Evolutionary conservation across 2,113 vertebrate species (phyloP), one percentile per base, ranked within the genome.

Genomic region (Euleptes europaea): DNA sequence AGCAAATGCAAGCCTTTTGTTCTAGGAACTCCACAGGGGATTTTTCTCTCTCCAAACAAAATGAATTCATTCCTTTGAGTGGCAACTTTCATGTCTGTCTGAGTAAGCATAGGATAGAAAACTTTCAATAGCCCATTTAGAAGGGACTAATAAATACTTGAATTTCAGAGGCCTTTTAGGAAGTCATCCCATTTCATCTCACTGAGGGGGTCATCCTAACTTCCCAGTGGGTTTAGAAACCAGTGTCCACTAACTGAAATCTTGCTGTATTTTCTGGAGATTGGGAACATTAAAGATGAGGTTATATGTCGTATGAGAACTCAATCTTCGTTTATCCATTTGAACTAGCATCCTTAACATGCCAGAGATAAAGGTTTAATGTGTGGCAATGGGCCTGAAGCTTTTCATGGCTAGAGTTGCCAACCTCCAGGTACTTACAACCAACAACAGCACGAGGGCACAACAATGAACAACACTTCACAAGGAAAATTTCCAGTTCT

Each of bases 21-120:
- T 91, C 79, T 31, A 86, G 89, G n/a, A 91, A 84, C 86, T 91
- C 33, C 42, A 85, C 49, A 90, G 83, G 63, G 10, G 5, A 21
- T 19, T 1, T 12, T 40, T 65, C 86, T 10, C 69, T 69, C 6
- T 67, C 7, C 73, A 78, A 87, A n/a, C 0, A 1, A 82, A 94
- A 83, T 42, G 4, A 33, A 66, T 1, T 72, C 77, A 40, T 80
- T 11, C 42, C 77, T 80, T 80, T 85, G 40, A 80, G 69, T 21
- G 63, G 40, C 54, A 40, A 76, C n/a, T 86, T 84, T 78, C 51
- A 69, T 80, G 3, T 42, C 40, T 76, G 1, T 71, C 40, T 13
- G 0, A 82, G 2, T n/a, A 82, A 88, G 84, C 4, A 73, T 42
- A 80, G 83, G 73, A 75, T 83, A 3, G 28, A 83, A 83, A 82